Evolutionary conservation across 1,140 invertebrate genomes (phyloP).

Genomic region (Microplitis mediator): DNA sequence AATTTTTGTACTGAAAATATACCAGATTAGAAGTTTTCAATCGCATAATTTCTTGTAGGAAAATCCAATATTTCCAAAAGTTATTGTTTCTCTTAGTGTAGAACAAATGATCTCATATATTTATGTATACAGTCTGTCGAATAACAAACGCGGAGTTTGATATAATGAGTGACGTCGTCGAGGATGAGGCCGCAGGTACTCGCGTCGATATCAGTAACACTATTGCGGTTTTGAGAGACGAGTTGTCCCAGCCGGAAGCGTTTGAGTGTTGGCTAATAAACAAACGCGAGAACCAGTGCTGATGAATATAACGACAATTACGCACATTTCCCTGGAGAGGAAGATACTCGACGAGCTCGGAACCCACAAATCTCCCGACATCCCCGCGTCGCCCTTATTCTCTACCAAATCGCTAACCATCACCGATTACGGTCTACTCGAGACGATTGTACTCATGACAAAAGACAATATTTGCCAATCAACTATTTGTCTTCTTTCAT

Average conservation of each 20-base stretch:
- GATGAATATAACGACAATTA: conserved; percentile 55
- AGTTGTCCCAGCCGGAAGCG: background rate
- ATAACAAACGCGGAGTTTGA: no score
- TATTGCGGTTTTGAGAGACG: background rate
- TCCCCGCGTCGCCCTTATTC: conserved; percentile 12
- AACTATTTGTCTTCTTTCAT: background rate
- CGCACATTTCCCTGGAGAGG: conserved; percentile 57
- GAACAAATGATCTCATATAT: no score
- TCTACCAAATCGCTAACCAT: conserved; percentile 18
- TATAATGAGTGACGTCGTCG: no score
- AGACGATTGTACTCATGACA: conserved; percentile 21
- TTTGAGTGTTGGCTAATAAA: conserved; percentile 41
- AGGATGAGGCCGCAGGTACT: background rate
- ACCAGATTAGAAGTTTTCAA: no score
- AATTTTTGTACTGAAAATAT: no score
- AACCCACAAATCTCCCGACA: conserved; percentile 27
- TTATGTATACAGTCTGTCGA: no score
- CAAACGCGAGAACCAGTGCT: conserved; percentile 48
- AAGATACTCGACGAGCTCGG: conserved; percentile 34
- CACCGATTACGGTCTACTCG: conserved; percentile 17
- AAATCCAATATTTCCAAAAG: no score
- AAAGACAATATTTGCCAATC: conserved; percentile 5
- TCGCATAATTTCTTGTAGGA: no score
- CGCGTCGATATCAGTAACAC: background rate
- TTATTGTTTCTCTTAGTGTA: no score